Conservation (phyloP, 1,140 invertebrate genomes). For the Spodoptera litura region DNA sequence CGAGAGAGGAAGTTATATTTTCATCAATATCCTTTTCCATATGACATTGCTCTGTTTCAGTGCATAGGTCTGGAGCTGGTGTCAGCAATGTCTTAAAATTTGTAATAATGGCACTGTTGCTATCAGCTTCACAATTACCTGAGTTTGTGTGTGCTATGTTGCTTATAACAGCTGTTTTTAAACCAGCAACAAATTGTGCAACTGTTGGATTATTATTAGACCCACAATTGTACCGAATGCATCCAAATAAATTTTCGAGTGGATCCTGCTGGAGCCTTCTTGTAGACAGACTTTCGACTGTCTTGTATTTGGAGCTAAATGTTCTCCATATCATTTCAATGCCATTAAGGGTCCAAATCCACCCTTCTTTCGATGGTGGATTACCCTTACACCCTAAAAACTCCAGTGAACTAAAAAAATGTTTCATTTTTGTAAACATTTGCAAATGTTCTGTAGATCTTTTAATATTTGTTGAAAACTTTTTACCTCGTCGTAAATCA, state of each 20-base stretch:
- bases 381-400: neutral
- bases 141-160: neutral
- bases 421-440: too few relatives aligned
- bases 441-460: neutral
- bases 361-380: constrained; percentile 1
- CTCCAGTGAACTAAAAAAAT: neutral
- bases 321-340: neutral
- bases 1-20: neutral
- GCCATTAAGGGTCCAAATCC: constrained; percentile 16
- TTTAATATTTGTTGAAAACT: neutral
- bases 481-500: neutral
- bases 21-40: neutral
- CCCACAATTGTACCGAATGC: constrained; percentile 30
- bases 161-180: constrained; percentile 6
- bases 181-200: neutral
- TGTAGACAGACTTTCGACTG: constrained; percentile 25
- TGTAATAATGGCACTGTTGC: neutral
- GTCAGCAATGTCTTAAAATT: neutral
- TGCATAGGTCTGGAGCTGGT: neutral
- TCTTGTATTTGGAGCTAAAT: neutral
- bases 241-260: constrained; percentile 47
- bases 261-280: too few relatives aligned
- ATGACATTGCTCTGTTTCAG: neutral
- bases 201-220: neutral
- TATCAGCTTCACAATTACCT: neutral